Conservation (phyloP, 2,888 invertebrate species). For the Thecophora atra region DNA sequence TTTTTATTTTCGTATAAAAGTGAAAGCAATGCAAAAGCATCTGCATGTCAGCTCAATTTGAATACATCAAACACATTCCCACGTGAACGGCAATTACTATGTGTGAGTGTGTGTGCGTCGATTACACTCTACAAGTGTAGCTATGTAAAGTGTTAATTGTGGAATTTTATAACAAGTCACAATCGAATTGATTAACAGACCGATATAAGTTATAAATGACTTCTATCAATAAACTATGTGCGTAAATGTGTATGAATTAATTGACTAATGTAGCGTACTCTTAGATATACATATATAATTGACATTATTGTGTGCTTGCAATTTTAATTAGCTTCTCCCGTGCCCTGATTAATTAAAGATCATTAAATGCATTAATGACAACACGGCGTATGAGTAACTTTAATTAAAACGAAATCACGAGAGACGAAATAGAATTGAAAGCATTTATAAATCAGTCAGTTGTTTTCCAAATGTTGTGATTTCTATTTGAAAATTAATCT, state of each 20-base stretch:
- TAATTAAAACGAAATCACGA: neutral
- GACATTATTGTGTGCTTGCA: neutral
- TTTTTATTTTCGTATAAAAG: neutral
- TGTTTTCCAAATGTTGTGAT: too few relatives aligned
- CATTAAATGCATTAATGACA: neutral
- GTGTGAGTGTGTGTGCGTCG: neutral
- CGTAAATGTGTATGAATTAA: neutral
- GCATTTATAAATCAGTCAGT: neutral
- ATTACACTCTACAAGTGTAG: too few relatives aligned
- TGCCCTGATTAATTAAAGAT: neutral
- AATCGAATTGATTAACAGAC: neutral
- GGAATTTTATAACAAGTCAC: neutral
- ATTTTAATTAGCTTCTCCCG: neutral
- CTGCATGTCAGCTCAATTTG: too few relatives aligned
- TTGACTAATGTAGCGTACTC: neutral
- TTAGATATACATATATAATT: neutral
- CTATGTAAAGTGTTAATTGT: neutral
- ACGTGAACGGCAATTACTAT: neutral
- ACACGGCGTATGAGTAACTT: constrained; percentile 14
- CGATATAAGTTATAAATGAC: neutral
- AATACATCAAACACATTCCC: too few relatives aligned
- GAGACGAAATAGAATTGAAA: constrained; percentile 1
- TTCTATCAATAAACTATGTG: neutral
- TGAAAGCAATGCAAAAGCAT: too few relatives aligned
- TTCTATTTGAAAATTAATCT: too few relatives aligned